Conservation (phyloP, 1,140 invertebrate species). For the Pectinophora gossypiella region DNA sequence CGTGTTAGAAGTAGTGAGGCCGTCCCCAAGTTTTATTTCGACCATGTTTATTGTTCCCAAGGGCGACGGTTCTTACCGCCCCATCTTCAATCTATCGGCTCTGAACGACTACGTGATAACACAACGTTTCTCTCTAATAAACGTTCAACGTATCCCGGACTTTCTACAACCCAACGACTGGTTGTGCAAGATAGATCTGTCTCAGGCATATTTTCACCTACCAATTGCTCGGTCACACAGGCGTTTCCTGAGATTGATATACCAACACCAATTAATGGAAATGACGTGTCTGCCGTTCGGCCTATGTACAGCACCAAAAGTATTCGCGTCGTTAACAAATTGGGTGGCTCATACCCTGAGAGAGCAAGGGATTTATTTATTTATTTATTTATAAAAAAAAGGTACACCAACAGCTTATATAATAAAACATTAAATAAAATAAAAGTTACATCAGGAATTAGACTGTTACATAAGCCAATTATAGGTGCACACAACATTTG, state of each 20-base stretch:
- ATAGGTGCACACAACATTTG: no score
- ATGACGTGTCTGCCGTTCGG: background rate
- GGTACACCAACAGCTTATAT: no score
- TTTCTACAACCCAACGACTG: conserved; percentile 28
- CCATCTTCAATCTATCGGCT: conserved; percentile 31
- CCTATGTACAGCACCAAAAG: background rate
- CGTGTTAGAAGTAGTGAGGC: background rate
- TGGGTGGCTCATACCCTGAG: background rate
- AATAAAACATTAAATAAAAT: no score
- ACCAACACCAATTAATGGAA: background rate
- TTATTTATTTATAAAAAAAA: no score
- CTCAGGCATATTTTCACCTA: conserved; percentile 50
- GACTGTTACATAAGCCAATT: no score
- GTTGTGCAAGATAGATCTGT: conserved; percentile 19
- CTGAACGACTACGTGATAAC: conserved; percentile 24
- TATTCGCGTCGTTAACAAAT: background rate
- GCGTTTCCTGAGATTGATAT: conserved; percentile 12
- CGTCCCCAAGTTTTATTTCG: conserved; percentile 27
- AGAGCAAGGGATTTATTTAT: background rate
- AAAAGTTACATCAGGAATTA: no score
- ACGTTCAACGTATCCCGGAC: conserved; percentile 23
- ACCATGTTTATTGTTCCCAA: conserved; percentile 29
- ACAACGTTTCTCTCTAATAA: conserved; percentile 26
- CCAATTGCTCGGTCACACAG: conserved; percentile 16
- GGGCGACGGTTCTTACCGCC: conserved; percentile 6